phyloP scores from a whole-genome alignment of 1,140 invertebrate species.

The Polypedilum vanderplanki region DNA sequence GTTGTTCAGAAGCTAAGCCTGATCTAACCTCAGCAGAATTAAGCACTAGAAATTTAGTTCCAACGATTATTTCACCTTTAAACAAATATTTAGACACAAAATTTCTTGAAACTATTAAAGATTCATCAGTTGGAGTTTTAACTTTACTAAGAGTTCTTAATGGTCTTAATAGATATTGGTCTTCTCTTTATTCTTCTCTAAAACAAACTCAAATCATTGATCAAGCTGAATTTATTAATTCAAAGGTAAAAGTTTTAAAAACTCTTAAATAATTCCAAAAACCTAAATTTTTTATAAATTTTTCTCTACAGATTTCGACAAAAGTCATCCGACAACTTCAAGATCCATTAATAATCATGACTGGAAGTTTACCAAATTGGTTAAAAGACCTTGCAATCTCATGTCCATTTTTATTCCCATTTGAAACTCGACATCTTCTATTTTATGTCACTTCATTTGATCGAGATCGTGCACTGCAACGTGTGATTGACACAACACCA shows the following conservation, averaged over 20 bases:
- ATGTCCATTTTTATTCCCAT: constrained; percentile 93
- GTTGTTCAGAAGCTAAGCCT: constrained; percentile 39
- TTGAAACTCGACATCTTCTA: constrained; percentile 89
- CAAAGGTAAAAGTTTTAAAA: constrained; percentile 42
- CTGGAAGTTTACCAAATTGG: constrained; percentile 93
- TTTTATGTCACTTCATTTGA: constrained; percentile 97
- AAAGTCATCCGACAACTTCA: constrained; percentile 95
- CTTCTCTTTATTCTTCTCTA: constrained; percentile 68
- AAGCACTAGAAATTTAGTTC: constrained; percentile 66
- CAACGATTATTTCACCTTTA: constrained; percentile 60
- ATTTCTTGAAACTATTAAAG: constrained; percentile 74
- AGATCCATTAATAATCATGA: constrained; percentile 96
- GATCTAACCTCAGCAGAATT: too few species aligned
- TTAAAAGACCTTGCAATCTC: constrained; percentile 86
- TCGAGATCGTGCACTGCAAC: constrained; percentile 86
- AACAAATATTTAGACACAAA: constrained; percentile 58
- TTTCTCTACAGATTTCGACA: constrained; percentile 65
- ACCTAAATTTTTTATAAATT: too few species aligned
- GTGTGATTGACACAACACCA: constrained; percentile 80
- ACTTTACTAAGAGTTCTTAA: constrained; percentile 85
- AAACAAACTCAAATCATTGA: constrained; percentile 41
- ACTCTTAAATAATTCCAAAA: background rate
- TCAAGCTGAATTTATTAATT: constrained; percentile 57
- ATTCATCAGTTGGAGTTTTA: constrained; percentile 86
- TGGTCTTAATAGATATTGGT: constrained; percentile 88